Percentiles rank a stretch among this genome's conserved stretches.
Conservation (phyloP, 2,888 invertebrate species). For the Tetragnatha montana region DNA sequence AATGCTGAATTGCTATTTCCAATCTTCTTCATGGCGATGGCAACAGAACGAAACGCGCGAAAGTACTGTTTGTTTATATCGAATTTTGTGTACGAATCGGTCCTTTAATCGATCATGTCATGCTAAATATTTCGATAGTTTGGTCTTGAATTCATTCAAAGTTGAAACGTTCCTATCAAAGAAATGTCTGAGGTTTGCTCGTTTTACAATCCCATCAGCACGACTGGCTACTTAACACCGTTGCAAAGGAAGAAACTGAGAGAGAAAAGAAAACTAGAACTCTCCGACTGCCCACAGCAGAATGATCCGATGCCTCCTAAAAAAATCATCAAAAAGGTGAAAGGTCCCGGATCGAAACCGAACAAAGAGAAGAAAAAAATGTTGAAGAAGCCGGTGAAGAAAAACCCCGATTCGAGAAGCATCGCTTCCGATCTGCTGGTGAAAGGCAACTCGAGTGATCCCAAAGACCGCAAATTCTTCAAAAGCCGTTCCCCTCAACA, state of each 20-base stretch:
- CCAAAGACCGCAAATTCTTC: slow-evolving; percentile 45
- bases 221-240: slow-evolving; percentile 48
- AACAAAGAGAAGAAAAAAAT: neutral
- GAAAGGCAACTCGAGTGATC: neutral
- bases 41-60: too few relatives aligned
- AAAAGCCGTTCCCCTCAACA: slow-evolving; percentile 47
- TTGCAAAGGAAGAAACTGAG: slow-evolving; percentile 54
- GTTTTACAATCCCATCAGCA: slow-evolving; percentile 46
- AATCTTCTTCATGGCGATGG: too few relatives aligned
- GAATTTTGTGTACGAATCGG: too few relatives aligned
- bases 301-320: neutral
- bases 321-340: slow-evolving; percentile 6
- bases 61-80: too few relatives aligned
- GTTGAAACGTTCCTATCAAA: neutral
- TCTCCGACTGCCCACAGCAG: neutral
- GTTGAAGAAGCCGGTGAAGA: neutral
- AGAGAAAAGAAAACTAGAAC: slow-evolving; percentile 36
- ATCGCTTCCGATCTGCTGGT: slow-evolving; percentile 7
- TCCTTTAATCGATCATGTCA: too few relatives aligned
- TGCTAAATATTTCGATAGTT: too few relatives aligned
- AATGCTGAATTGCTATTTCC: too few relatives aligned
- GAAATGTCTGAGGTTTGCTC: neutral
- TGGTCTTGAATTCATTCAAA: too few relatives aligned
- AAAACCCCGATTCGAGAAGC: slow-evolving; percentile 17
- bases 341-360: neutral